These are phyloP conservation scores for Leuctra nigra DNA, from an alignment of 2,888 invertebrate species.

Conservation along the genomic window DNA sequence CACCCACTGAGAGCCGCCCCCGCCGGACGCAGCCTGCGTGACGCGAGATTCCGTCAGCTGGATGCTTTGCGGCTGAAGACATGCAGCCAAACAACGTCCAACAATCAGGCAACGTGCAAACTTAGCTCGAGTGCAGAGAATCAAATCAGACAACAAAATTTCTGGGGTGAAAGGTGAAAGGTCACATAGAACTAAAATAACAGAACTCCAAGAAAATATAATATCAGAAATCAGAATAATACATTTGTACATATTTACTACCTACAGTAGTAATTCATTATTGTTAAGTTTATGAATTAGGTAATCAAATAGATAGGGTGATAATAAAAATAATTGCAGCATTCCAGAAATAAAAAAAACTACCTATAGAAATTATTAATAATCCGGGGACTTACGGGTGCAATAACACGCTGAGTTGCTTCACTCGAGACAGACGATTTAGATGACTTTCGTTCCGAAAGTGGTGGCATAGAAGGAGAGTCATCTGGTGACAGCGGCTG, in stretches of 20 bases:
- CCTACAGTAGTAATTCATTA: too few species aligned
- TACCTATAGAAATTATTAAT: too few species aligned
- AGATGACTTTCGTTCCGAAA: background rate
- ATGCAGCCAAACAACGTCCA: constrained; percentile 25
- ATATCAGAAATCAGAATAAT: too few species aligned
- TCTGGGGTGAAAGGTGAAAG: too few species aligned
- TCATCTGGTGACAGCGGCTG: too few species aligned
- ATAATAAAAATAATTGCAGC: too few species aligned
- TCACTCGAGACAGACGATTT: background rate
- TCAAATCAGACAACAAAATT: constrained; percentile 23
- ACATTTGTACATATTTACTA: too few species aligned
- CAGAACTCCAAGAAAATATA: too few species aligned
- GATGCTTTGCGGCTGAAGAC: constrained; percentile 58
- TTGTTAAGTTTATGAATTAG: too few species aligned
- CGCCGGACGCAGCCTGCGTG: constrained; percentile 28
- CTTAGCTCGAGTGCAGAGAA: constrained; percentile 18
- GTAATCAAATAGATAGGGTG: too few species aligned
- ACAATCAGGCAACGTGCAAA: constrained; percentile 24
- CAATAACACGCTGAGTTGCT: background rate
- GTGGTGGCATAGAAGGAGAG: background rate
- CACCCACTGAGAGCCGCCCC: constrained; percentile 58
- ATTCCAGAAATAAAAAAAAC: too few species aligned
- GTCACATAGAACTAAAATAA: too few species aligned
- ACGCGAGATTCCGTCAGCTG: constrained; percentile 45
- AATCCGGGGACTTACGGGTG: background rate